These are phyloP conservation scores for Ramphastos sulfuratus DNA, from an alignment of 2,113 vertebrate species.

Conservation along the genomic window DNA sequence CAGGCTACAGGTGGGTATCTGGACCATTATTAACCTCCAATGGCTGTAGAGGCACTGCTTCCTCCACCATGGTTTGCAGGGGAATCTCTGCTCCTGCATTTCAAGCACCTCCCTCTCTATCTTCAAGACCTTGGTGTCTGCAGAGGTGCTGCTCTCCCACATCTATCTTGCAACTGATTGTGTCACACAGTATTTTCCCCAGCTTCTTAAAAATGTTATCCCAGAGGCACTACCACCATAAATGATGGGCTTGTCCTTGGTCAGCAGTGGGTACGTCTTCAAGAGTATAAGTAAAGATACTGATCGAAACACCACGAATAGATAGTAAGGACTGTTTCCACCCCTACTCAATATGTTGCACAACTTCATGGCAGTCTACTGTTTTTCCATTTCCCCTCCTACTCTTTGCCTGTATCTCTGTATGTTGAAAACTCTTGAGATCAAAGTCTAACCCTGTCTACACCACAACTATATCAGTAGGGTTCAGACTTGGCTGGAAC, in stretches of 20 bases:
- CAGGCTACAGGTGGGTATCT: too few species aligned
- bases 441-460: neutral
- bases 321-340: neutral
- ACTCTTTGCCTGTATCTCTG: neutral
- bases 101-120: too few species aligned
- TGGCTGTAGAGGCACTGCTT: too few species aligned
- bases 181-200: too few species aligned
- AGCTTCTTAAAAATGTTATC: neutral
- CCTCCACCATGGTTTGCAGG: too few species aligned
- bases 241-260: neutral
- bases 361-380: neutral
- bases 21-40: too few species aligned
- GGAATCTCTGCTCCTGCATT: too few species aligned
- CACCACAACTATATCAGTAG: neutral
- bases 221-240: too few species aligned
- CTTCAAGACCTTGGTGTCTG: too few species aligned
- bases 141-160: too few species aligned
- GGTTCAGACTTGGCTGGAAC: neutral
- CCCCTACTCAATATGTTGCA: neutral
- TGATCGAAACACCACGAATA: neutral
- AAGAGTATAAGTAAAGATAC: neutral
- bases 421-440: neutral
- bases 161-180: too few species aligned
- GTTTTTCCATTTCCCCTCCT: neutral
- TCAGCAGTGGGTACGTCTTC: neutral